Evolutionary conservation across 2,888 invertebrate genomes (phyloP).

Genomic region (Rhogogaster chlorosoma): DNA sequence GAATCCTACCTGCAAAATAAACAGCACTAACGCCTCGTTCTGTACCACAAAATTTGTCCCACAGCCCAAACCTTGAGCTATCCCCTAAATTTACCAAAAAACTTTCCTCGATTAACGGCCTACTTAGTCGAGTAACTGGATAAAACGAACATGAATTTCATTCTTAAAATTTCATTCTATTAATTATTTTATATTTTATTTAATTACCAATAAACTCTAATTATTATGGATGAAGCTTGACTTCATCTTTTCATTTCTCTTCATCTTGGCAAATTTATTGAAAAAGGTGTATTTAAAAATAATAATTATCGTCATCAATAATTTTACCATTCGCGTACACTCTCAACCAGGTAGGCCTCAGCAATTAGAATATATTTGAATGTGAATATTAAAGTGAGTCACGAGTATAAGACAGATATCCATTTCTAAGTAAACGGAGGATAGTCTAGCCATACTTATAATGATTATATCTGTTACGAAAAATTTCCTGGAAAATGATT

Average conservation of each 20-base stretch:
- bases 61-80: not conserved
- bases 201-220: not conserved
- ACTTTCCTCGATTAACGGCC: conserved; percentile 23
- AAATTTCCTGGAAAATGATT: not conserved
- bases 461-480: not conserved
- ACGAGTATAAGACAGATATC: not conserved
- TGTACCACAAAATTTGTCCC: not conserved
- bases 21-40: conserved; percentile 36
- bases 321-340: not conserved
- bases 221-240: not conserved
- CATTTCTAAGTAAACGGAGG: not conserved
- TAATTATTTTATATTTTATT: not conserved
- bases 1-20: conserved; percentile 34
- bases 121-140: conserved; percentile 28
- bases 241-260: not conserved
- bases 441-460: not conserved
- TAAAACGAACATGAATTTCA: not conserved
- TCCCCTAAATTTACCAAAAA: not conserved
- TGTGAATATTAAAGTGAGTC: conserved; percentile 1
- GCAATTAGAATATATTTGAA: conserved; percentile 33
- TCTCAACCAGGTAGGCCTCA: conserved; percentile 39
- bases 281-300: not conserved
- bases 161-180: not conserved
- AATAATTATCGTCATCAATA: not conserved
- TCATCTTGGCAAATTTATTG: not conserved